A percentile compares a stretch with the other conserved stretches of the same genome.
Conservation (phyloP, 2,113 vertebrate species). For the Eolophus roseicapilla region DNA sequence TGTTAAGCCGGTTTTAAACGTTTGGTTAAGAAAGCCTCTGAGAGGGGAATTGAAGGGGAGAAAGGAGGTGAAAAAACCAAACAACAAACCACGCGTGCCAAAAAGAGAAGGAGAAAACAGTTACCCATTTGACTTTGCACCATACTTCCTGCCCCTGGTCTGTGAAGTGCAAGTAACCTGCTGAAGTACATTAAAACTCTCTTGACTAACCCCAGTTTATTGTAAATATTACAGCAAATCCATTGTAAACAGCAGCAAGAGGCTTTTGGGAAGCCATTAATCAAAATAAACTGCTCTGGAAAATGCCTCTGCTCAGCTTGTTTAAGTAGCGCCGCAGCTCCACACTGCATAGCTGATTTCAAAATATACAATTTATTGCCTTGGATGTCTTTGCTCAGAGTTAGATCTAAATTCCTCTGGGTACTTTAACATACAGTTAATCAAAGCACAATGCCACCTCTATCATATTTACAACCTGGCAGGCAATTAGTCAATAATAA, state of each 20-base stretch:
- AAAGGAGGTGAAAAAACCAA: neutral
- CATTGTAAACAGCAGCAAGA: constrained; percentile 80
- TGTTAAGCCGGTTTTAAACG: constrained; percentile 28
- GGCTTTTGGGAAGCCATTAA: constrained; percentile 83
- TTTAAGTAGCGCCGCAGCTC: constrained; percentile 73
- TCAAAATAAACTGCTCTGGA: constrained; percentile 76
- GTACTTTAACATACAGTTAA: constrained; percentile 72
- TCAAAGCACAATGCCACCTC: constrained; percentile 71
- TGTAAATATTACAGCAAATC: constrained; percentile 86
- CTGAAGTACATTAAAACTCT: constrained; percentile 60
- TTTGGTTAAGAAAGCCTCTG: neutral
- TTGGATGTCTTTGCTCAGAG: constrained; percentile 71
- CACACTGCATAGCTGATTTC: constrained; percentile 67
- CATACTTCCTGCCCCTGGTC: neutral
- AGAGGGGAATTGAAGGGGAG: neutral
- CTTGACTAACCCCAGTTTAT: constrained; percentile 70
- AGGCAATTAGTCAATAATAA: constrained; percentile 79
- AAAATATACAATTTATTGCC: constrained; percentile 76
- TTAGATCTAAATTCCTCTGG: constrained; percentile 56
- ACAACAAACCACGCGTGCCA: neutral
- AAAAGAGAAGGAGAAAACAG: neutral
- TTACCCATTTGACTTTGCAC: neutral
- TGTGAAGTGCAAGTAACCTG: constrained; percentile 41
- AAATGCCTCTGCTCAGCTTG: constrained; percentile 75
- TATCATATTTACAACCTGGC: constrained; percentile 75